Evolutionary conservation across 2,888 invertebrate species (phyloP), one percentile per base, ranked within the genome.

Genomic region (Phaedon cochleariae): DNA sequence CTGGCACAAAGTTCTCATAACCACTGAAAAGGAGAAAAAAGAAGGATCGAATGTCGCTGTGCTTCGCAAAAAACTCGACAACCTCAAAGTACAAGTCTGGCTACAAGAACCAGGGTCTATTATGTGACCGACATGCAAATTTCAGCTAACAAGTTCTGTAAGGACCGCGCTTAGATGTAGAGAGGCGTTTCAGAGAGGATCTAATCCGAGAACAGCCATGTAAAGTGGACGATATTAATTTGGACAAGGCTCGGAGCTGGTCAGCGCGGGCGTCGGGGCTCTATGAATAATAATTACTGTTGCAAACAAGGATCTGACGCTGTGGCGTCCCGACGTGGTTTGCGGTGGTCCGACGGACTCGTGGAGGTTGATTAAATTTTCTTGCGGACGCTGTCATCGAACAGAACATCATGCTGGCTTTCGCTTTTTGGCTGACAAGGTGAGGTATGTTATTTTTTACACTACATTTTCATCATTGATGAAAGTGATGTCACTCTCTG

Each of bases 261-360:
- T 79, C 80, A 80, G 76, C 75, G 74, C 75, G 81, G 81, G 79
- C 76, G 77, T 76, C 74, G 77, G n/a, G n/a, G 76, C 59, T 81
- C 81, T 83, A 83, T 83, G 83, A 83, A 83, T 83, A 82, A 82
- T 83, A 83, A 83, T 83, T 82, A 82, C 80, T 78, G 81, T 81
- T 80, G 79, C 81, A 79, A 82, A 82, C 81, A 81, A 81, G 82
- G 80, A 78, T 79, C 78, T 64, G 74, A 77, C 76, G 74, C 41
- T 41, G 41, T 15, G 77, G 78, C 78, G 78, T 78, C 79, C 77
- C 77, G 74, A 71, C 73, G 77, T 74, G 79, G 80, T 79, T 75
- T 80, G 80, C 68, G 79, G 80, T 53, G 59, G 74, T 79, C 80
- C 64, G 54, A 58, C 64, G 68, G 66, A 68, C 64, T 63, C 63